Percentiles rank a stretch among this genome's conserved stretches.
phyloP scores from a whole-genome alignment of 2,797 vertebrate genomes.

The Sandelia bainsii region DNA sequence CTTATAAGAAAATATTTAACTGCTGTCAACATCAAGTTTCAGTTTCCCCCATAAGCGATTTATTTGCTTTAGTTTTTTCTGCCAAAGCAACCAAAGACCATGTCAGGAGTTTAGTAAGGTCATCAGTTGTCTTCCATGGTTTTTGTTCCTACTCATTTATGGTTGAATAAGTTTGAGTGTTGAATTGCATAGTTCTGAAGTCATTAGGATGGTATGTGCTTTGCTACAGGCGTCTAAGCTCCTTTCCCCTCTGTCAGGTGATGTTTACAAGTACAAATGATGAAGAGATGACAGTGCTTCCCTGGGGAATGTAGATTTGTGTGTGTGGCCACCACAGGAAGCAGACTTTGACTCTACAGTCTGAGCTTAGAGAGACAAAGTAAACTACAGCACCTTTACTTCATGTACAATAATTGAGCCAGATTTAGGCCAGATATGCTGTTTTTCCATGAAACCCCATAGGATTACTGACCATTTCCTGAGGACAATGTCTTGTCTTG shows the following conservation, averaged over 20 bases:
- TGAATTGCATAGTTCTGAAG: not conserved
- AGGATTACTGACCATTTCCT: not conserved
- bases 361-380: not conserved
- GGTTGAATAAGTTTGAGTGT: not conserved
- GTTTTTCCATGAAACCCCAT: not conserved
- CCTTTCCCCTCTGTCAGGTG: slow-evolving; percentile 41
- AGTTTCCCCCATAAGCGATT: not conserved
- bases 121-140: not conserved
- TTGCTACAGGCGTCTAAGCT: slow-evolving; percentile 19
- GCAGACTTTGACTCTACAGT: not conserved
- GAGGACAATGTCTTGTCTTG: not conserved
- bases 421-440: no score
- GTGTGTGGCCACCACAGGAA: not conserved
- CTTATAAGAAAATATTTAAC: not conserved
- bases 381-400: not conserved
- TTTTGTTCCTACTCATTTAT: not conserved
- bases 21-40: not conserved
- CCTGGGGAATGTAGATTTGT: slow-evolving; percentile 19
- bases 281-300: slow-evolving; percentile 2
- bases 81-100: not conserved
- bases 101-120: not conserved
- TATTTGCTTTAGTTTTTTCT: not conserved
- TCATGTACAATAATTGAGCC: not conserved
- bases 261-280: slow-evolving; percentile 45
- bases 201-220: slow-evolving; percentile 38